phyloP scores from a whole-genome alignment of 1,140 invertebrate genomes.

The Bombus huntii region DNA sequence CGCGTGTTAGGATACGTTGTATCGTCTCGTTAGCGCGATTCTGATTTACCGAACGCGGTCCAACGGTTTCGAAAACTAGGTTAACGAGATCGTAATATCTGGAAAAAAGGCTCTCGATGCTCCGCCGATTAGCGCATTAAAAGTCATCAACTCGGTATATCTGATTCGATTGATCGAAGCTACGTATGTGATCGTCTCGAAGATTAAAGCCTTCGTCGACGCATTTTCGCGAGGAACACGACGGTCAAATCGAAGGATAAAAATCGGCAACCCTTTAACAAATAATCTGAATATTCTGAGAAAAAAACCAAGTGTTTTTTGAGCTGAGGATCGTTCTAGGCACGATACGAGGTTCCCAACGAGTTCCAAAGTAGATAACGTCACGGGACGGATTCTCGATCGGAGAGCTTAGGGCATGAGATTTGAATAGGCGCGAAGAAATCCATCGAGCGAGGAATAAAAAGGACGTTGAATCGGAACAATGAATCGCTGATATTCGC shows the following conservation, averaged over 20 bases:
- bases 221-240: neutral
- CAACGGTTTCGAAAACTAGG: conserved; percentile 3
- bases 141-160: neutral
- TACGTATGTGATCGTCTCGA: neutral
- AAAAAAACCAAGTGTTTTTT: neutral
- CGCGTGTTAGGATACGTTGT: too few species aligned
- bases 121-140: neutral
- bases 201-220: neutral
- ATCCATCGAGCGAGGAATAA: conserved; percentile 15
- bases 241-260: too few species aligned
- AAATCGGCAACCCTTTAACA: too few species aligned
- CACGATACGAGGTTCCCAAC: neutral
- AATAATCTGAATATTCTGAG: neutral
- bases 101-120: neutral
- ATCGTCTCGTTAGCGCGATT: neutral
- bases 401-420: neutral
- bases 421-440: conserved; percentile 28
- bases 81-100: conserved; percentile 28
- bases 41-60: neutral
- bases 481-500: conserved; percentile 24
- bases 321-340: neutral
- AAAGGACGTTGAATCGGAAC: conserved; percentile 15
- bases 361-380: neutral
- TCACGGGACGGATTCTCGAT: neutral
- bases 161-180: neutral